Conservation (phyloP, 1,140 invertebrate species). For the Delia radicum region DNA sequence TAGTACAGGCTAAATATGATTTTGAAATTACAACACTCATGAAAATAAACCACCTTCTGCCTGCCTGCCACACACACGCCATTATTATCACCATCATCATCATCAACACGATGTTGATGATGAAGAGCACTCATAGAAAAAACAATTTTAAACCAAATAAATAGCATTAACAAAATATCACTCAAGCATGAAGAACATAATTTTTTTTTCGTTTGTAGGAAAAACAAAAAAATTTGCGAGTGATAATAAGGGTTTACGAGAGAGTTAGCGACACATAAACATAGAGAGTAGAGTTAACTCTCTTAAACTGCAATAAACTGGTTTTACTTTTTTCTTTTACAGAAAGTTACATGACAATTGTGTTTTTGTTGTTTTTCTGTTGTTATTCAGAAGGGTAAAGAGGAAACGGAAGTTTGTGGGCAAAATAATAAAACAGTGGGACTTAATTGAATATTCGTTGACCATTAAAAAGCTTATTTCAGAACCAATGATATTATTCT, state of each 20-base stretch:
- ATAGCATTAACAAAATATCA: background rate
- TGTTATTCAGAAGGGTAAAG: constrained; percentile 4
- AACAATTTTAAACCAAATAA: background rate
- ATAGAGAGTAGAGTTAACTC: background rate
- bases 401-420: constrained; percentile 15
- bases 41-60: background rate
- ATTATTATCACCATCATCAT: too few relatives aligned
- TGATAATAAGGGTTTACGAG: background rate
- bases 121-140: too few relatives aligned
- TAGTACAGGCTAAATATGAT: constrained; percentile 2
- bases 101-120: too few relatives aligned
- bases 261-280: background rate
- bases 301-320: constrained; percentile 18
- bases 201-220: background rate
- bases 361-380: background rate
- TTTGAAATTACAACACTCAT: constrained; percentile 3
- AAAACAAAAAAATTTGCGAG: background rate
- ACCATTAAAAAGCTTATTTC: too few relatives aligned
- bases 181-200: background rate
- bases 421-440: constrained; percentile 1
- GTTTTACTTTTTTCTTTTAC: constrained; percentile 3
- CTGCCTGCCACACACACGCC: too few relatives aligned
- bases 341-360: background rate
- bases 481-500: too few relatives aligned
- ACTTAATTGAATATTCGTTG: too few relatives aligned